Evolutionary conservation across 2,113 vertebrate species (phyloP).

Genomic region (Tapirus terrestris): DNA sequence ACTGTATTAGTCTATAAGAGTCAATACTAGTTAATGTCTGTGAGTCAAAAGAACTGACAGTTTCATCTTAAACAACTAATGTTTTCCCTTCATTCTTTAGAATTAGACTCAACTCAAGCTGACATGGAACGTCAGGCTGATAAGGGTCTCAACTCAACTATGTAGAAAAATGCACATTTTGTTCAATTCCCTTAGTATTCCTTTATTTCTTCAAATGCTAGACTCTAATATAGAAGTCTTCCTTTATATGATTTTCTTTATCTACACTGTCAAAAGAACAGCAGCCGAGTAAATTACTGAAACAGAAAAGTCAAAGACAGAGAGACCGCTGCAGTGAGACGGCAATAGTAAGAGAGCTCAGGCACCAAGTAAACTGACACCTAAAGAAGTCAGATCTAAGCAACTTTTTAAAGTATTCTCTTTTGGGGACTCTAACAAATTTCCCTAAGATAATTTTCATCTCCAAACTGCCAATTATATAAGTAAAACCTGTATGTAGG

Average conservation of each 20-base stretch:
- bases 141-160: neutral
- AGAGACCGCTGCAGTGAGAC: neutral
- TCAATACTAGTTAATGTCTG: neutral
- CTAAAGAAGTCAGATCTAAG: neutral
- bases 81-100: neutral
- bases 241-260: slow-evolving; percentile 19
- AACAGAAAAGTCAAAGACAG: slow-evolving; percentile 30
- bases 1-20: neutral
- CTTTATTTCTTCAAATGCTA: neutral
- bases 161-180: neutral
- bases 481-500: neutral
- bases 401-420: neutral
- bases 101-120: neutral
- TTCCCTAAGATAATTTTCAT: slow-evolving; percentile 29
- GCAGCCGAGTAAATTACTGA: neutral
- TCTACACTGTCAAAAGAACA: neutral
- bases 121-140: neutral
- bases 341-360: neutral
- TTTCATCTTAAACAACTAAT: neutral
- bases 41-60: neutral
- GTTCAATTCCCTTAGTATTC: neutral
- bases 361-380: neutral
- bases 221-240: neutral
- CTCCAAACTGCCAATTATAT: neutral
- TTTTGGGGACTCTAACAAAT: neutral